Percentiles rank a stretch among this genome's conserved stretches.
Evolutionary conservation across 92 coral and sea anemone genomes (phyloP).

Genomic region (Pocillopora grandis): DNA sequence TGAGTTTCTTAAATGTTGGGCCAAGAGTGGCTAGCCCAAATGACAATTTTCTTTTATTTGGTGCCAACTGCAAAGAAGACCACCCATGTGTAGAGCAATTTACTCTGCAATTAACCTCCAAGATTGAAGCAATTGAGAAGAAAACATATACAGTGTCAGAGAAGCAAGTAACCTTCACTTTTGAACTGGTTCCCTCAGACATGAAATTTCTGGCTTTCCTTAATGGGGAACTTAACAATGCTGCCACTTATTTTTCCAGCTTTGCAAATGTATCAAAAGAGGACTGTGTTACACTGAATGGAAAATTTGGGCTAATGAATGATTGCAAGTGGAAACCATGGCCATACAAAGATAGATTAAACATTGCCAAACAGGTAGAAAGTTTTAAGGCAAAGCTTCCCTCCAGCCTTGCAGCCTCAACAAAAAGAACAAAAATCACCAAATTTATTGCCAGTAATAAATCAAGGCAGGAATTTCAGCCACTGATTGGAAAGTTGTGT

Average conservation of each 20-base stretch:
- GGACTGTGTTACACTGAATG: conserved; percentile 26
- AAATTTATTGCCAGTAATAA: conserved; percentile 46
- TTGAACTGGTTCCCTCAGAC: conserved; percentile 63
- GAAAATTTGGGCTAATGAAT: conserved; percentile 42
- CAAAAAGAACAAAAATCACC: conserved; percentile 25
- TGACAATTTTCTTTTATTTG: conserved; percentile 38
- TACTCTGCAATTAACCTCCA: conserved; percentile 2
- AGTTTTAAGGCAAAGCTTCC: conserved; percentile 29
- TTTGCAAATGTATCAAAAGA: conserved; percentile 53
- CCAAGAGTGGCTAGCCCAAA: conserved; percentile 55
- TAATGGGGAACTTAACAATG: conserved; percentile 53
- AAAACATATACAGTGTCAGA: conserved; percentile 32
- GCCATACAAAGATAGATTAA: conserved; percentile 36
- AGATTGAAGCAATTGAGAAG: conserved; percentile 40
- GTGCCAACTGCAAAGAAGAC: conserved; percentile 49
- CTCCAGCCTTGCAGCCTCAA: background rate
- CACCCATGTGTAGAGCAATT: conserved; percentile 19
- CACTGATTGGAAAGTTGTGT: conserved; percentile 42
- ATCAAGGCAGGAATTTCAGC: conserved; percentile 61
- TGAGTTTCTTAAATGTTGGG: conserved; percentile 59
- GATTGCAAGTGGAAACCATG: conserved; percentile 59
- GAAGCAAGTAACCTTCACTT: conserved; percentile 40
- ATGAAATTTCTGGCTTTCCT: conserved; percentile 56
- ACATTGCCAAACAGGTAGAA: conserved; percentile 47
- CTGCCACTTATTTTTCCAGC: conserved; percentile 51